These are phyloP conservation scores for Drosophila histrio DNA, from an alignment of 2,888 invertebrate genomes.

Conservation along the genomic window DNA sequence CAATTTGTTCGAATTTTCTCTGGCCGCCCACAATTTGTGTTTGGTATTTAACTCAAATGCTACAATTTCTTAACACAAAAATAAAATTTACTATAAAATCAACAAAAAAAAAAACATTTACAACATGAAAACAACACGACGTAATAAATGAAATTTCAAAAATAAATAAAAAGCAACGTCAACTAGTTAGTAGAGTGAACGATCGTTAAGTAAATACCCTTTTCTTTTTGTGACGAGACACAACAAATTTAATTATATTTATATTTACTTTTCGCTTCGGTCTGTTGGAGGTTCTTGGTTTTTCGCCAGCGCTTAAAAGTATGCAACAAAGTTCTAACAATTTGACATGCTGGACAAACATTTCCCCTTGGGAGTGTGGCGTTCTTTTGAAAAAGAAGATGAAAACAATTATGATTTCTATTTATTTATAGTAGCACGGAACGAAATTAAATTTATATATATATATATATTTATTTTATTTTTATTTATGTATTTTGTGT, in stretches of 20 bases:
- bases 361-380: slow-evolving; percentile 7
- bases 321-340: slow-evolving; percentile 39
- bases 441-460: background rate
- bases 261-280: slow-evolving; percentile 6
- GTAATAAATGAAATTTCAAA: slow-evolving; percentile 73
- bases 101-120: slow-evolving; percentile 52
- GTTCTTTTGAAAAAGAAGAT: background rate
- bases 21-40: slow-evolving; percentile 2
- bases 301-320: slow-evolving; percentile 41
- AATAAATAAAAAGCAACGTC: slow-evolving; percentile 32
- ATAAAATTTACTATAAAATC: slow-evolving; percentile 35
- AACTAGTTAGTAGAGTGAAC: slow-evolving; percentile 26
- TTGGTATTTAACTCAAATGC: slow-evolving; percentile 28
- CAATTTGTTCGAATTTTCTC: slow-evolving; percentile 17
- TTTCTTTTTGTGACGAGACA: too few relatives aligned
- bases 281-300: background rate
- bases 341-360: slow-evolving; percentile 13
- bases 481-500: slow-evolving; percentile 27
- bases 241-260: background rate
- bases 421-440: slow-evolving; percentile 3
- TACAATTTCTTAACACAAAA: slow-evolving; percentile 57
- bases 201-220: background rate
- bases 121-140: slow-evolving; percentile 51
- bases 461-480: slow-evolving; percentile 15
- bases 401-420: slow-evolving; percentile 11